Percentiles rank a stretch among this genome's conserved stretches.
These are phyloP conservation scores for Graptemys geographica DNA, from an alignment of 2,797 vertebrate species.

Conservation along the genomic window DNA sequence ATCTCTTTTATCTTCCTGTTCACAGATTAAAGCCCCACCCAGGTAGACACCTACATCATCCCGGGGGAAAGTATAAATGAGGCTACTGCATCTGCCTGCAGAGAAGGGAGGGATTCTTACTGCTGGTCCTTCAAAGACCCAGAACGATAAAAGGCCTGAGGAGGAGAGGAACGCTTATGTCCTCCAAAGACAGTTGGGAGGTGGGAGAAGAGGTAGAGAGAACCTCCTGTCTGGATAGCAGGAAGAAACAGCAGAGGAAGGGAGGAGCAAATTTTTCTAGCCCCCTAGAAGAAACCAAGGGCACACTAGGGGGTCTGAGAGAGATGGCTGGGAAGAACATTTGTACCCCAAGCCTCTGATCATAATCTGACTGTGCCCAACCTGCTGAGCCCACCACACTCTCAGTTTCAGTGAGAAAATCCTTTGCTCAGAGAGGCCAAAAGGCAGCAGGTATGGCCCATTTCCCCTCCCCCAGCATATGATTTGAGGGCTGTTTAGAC, in stretches of 20 bases:
- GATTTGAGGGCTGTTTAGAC: neutral
- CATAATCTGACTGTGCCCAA: neutral
- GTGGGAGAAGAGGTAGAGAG: neutral
- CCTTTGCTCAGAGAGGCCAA: neutral
- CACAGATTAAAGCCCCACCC: neutral
- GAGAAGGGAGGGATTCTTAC: neutral
- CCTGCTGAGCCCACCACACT: neutral
- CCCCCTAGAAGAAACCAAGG: neutral
- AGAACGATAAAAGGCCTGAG: neutral
- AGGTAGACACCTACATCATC: neutral
- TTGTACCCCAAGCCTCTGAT: neutral
- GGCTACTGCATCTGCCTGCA: neutral
- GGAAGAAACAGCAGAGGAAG: neutral
- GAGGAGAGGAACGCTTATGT: neutral
- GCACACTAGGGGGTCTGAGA: neutral
- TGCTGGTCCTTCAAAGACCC: neutral
- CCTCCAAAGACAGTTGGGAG: neutral
- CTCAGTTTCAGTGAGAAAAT: neutral
- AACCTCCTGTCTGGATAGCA: neutral
- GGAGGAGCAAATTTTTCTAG: neutral
- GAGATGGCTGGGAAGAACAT: neutral
- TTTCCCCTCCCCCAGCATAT: neutral
- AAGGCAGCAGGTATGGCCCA: neutral
- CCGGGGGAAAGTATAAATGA: neutral
- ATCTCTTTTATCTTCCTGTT: neutral